Evolutionary conservation across 2,797 vertebrate species (phyloP).

Genomic region (Lepilemur septentrionalis): DNA sequence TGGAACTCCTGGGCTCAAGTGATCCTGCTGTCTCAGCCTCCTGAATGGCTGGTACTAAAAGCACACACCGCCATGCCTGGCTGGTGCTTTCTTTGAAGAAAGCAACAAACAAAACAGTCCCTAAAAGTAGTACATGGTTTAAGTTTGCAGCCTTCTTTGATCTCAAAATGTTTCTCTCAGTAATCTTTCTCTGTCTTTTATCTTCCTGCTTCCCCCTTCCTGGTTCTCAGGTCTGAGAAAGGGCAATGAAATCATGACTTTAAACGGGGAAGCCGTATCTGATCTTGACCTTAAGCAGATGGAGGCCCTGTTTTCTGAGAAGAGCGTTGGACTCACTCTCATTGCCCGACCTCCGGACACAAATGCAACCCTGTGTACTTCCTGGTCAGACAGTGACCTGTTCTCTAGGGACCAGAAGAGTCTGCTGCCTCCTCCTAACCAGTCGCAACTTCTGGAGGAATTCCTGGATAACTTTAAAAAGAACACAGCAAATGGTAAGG

Average conservation of each 20-base stretch:
- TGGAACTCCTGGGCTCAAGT: background rate
- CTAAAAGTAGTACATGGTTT: background rate
- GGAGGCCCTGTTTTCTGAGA: constrained; percentile 91
- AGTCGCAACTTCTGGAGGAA: constrained; percentile 87
- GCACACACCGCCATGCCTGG: fast-evolving
- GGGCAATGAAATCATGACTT: constrained; percentile 91
- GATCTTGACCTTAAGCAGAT: constrained; percentile 90
- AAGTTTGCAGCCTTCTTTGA: background rate
- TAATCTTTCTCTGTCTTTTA: background rate
- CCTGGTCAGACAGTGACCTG: constrained; percentile 86
- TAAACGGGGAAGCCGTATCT: constrained; percentile 90
- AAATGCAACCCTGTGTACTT: constrained; percentile 78
- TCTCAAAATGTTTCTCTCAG: background rate
- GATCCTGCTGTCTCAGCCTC: background rate
- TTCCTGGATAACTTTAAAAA: constrained; percentile 89
- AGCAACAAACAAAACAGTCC: background rate
- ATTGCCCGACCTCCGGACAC: background rate
- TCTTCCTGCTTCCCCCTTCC: background rate
- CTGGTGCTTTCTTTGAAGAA: background rate
- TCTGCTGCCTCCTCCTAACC: constrained; percentile 77
- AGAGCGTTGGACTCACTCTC: constrained; percentile 88
- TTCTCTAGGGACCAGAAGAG: constrained; percentile 77
- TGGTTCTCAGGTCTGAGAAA: constrained; percentile 88
- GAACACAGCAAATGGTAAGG: constrained; percentile 91
- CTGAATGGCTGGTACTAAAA: background rate